phyloP scores from a whole-genome alignment of 2,113 vertebrate genomes.

The Psilopogon haemacephalus region DNA sequence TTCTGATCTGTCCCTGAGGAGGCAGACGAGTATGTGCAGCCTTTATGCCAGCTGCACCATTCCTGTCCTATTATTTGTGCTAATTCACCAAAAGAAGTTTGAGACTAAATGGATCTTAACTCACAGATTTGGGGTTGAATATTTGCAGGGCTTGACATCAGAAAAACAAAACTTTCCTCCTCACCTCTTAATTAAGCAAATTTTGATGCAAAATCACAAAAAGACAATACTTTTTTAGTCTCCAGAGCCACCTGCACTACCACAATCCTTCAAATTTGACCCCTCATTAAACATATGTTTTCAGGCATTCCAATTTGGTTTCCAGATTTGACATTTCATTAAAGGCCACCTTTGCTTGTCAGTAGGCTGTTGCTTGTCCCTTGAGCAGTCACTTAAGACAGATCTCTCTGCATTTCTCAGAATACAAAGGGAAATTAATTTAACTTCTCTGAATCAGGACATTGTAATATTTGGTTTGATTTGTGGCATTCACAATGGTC shows the following conservation, averaged over 20 bases:
- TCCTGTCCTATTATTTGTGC: not conserved
- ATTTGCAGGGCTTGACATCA: not conserved
- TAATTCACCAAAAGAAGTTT: not conserved
- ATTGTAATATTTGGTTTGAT: constrained; percentile 32
- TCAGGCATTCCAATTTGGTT: not conserved
- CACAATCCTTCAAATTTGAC: not conserved
- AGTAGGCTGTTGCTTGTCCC: not conserved
- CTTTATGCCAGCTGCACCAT: not conserved
- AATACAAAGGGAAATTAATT: constrained; percentile 34
- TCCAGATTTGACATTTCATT: constrained; percentile 52
- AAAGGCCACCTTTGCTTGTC: constrained; percentile 33
- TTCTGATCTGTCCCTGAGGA: not conserved
- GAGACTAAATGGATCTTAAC: not conserved
- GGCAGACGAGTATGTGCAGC: not conserved
- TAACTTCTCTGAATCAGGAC: constrained; percentile 4
- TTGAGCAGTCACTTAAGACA: constrained; percentile 7
- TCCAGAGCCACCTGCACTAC: not conserved
- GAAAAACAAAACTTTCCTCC: not conserved
- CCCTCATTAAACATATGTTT: not conserved
- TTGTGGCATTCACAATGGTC: not conserved
- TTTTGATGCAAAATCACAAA: not conserved
- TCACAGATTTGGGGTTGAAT: not conserved
- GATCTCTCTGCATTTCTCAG: not conserved
- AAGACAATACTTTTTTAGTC: not conserved
- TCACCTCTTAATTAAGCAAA: not conserved